phyloP scores from a whole-genome alignment of 2,797 vertebrate species.

The Anisognathus igniventris region DNA sequence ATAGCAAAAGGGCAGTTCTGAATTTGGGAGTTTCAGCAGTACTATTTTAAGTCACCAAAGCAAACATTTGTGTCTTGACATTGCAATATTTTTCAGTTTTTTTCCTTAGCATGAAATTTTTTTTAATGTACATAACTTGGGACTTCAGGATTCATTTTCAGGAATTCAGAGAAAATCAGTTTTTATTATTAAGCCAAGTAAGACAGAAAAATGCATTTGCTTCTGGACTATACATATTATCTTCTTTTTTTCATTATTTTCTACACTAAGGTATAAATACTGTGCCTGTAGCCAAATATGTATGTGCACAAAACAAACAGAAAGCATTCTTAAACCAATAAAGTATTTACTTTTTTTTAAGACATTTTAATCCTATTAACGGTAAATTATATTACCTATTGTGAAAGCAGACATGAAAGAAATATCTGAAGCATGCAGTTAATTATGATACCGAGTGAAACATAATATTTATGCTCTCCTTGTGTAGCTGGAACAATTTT shows the following conservation, averaged over 20 bases:
- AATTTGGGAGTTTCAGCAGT: neutral
- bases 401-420: slow-evolving; percentile 72
- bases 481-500: slow-evolving; percentile 58
- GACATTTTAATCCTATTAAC: slow-evolving; percentile 78
- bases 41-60: neutral
- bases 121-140: neutral
- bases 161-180: neutral
- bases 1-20: neutral
- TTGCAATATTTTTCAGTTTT: neutral
- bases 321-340: slow-evolving; percentile 69
- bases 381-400: slow-evolving; percentile 76
- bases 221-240: slow-evolving; percentile 59
- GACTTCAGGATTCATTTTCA: neutral
- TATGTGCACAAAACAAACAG: slow-evolving; percentile 72
- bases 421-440: slow-evolving; percentile 75
- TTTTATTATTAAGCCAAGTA: neutral
- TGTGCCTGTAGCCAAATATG: slow-evolving; percentile 65
- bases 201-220: slow-evolving; percentile 21
- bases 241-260: slow-evolving; percentile 70
- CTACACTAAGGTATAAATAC: slow-evolving; percentile 55
- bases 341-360: slow-evolving; percentile 71
- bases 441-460: slow-evolving; percentile 77
- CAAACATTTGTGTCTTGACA: neutral
- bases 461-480: slow-evolving; percentile 68
- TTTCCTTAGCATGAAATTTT: neutral